Evolutionary conservation across 2,797 vertebrate genomes (phyloP), one percentile per base, ranked within the genome.

Genomic region (Bradypodion pumilum): DNA sequence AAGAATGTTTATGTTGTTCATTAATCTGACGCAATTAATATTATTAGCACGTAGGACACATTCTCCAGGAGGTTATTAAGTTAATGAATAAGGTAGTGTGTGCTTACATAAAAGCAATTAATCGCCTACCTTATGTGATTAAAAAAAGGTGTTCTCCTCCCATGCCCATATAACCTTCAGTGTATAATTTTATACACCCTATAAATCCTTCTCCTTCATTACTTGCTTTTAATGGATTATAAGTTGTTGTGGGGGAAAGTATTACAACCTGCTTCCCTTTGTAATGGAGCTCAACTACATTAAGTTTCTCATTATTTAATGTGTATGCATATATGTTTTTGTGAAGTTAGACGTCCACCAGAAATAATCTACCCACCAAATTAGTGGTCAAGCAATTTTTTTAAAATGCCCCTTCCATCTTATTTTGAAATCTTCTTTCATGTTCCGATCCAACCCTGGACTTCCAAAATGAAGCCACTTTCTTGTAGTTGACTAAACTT

Each of bases 21-120:
- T 80, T 90, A 91, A 88, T 93, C 90, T 62, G 44, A 80, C 73
- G 21, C 86, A 90, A 92, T 92, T 92, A 85, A 85, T 94, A 88
- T 85, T 88, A 70, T 92, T 93, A 86, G 19, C 73, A 90, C 77
- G 27, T 89, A 88, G 86, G 12, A 35, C 87, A 15, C 74, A 73
- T 89, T 91, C 84, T 90, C 76, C 35, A 60, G 83, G 75, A 83
- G 84, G 85, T 85, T 90, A 84, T 91, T 90, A 86, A 72, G 68
- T 72, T 91, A 91, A 87, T 66, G 77, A 81, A 60, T 49, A 90
- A 85, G 80, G 65, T 86, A 86, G 60, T 42, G 29, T 37, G 65
- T 85, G 29, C 52, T 78, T 86, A 90, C 80, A 65, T 85, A 72
- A 49, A 82, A 88, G 89, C 52, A 91, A 82, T 88, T 93, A 73